Percentiles rank a stretch among this genome's conserved stretches.
Conservation (phyloP, 2,797 vertebrate species). For the Notolabrus celidotus region DNA sequence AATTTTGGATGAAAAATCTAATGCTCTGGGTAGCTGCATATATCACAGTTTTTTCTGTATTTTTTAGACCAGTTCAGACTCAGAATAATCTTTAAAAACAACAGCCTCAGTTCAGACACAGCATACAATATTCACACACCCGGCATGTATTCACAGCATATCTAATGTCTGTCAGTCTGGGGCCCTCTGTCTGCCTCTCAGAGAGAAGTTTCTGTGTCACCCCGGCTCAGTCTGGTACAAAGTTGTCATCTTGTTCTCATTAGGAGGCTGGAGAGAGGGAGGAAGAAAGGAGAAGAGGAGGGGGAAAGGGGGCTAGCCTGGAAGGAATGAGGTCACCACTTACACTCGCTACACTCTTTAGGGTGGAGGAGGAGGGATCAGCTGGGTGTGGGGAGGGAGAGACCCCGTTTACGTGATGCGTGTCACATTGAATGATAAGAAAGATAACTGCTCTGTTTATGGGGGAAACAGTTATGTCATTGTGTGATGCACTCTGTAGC, state of each 20-base stretch:
- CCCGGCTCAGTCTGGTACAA: slow-evolving; percentile 37
- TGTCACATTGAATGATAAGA: slow-evolving; percentile 3
- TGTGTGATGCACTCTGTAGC: background rate
- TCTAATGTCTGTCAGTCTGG: background rate
- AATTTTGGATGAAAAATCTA: no score
- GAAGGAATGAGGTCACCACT: slow-evolving; percentile 78
- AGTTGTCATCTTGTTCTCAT: slow-evolving; percentile 77
- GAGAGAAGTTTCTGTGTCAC: slow-evolving; percentile 45
- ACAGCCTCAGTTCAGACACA: background rate
- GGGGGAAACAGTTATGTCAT: background rate
- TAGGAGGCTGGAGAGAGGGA: slow-evolving; percentile 60
- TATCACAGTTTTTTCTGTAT: background rate
- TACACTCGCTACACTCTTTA: slow-evolving; percentile 29
- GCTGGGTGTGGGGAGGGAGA: slow-evolving; percentile 14
- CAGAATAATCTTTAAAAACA: background rate
- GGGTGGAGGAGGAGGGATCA: slow-evolving; percentile 38
- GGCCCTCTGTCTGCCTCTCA: background rate
- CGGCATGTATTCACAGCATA: no score
- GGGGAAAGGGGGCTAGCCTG: slow-evolving; percentile 35
- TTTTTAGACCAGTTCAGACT: no score
- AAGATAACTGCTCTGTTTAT: background rate
- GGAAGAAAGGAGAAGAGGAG: background rate
- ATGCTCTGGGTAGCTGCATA: no score
- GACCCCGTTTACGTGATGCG: background rate
- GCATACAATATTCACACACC: background rate